Base-by-base conservation (phyloP, 1,140 invertebrate genomes). In the Gryon sp. region DNA sequence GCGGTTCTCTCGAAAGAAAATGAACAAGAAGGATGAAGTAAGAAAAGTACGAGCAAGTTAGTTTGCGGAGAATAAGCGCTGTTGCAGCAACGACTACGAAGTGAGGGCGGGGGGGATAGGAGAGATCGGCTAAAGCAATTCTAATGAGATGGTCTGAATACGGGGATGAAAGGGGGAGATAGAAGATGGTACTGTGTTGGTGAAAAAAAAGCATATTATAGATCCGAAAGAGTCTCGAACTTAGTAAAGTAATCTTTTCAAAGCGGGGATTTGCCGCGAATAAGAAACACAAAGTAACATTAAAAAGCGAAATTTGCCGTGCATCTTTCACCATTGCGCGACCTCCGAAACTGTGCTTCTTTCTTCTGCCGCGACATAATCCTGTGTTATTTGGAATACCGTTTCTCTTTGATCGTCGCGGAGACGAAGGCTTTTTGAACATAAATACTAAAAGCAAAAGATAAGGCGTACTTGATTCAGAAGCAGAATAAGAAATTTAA, bases 251-350 rank as follows among this genome's bases (percentile, higher is more conserved):
- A 70, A 76, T 76, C 63, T 76, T 70, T 76, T 70, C 74, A 76
- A 76, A 76, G 73, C 34, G 40, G 53, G 57, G 73, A 76, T 76
- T 69, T 70, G 43, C 52, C 73, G 36, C 57, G 73, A 76, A 76
- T 66, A 76, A 76, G 74, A 70, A 70, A 76, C 74, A 76, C 74
- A 70, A 70, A 76, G 66, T 76, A 40, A 69, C 65, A 76, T 76
- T 76, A 76, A 76, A 76, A 65, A 76, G 73, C 53, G 60, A 70
- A 76, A 69, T 76, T 66, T 76, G 32, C 46, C 28, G 52, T 55
- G 57, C 72, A 55, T 60, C 66, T 70, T 63, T 43, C 28, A 65
- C 59, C 30, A 46, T 66, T 43, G 24, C 65, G 26, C 53, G 30
- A 66, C 74, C 65, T 76, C 43, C 41, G 59, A 60, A 55, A 65